Evolutionary conservation across 2,888 invertebrate genomes (phyloP).

Genomic region (Volucella inanis): DNA sequence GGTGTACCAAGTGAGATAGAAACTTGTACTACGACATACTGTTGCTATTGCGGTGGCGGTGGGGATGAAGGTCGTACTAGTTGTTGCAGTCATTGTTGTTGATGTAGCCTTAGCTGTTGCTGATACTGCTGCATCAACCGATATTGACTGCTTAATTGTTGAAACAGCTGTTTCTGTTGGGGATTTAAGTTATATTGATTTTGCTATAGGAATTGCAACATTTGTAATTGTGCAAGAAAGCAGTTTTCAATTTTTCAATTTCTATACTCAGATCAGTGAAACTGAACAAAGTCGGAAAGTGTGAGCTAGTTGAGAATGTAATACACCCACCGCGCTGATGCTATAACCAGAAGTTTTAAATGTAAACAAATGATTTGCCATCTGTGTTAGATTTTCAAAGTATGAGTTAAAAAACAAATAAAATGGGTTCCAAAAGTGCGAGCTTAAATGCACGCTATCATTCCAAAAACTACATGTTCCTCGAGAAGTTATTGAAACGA

Average conservation of each 20-base stretch:
- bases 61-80: conserved; percentile 77
- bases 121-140: conserved; percentile 90
- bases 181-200: conserved; percentile 91
- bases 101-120: conserved; percentile 84
- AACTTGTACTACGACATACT: conserved; percentile 76
- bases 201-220: conserved; percentile 92
- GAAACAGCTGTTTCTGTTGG: conserved; percentile 91
- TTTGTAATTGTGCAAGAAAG: conserved; percentile 84
- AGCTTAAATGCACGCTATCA: too few species aligned
- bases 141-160: conserved; percentile 92
- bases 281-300: too few species aligned
- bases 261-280: too few species aligned
- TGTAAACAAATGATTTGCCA: too few species aligned
- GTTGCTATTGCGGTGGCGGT: conserved; percentile 75
- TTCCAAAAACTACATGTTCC: too few species aligned
- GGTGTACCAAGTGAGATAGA: conserved; percentile 76
- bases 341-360: too few species aligned
- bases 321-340: conserved; percentile 81
- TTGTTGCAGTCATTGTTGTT: conserved; percentile 76
- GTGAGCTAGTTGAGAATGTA: conserved; percentile 50
- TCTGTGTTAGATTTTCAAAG: too few species aligned
- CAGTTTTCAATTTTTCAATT: too few species aligned
- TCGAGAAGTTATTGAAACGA: too few species aligned
- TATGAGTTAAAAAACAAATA: too few species aligned
- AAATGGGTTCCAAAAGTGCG: too few species aligned